Conservation (phyloP, 2,888 invertebrate genomes). For the Drosophila parthenogenetica region DNA sequence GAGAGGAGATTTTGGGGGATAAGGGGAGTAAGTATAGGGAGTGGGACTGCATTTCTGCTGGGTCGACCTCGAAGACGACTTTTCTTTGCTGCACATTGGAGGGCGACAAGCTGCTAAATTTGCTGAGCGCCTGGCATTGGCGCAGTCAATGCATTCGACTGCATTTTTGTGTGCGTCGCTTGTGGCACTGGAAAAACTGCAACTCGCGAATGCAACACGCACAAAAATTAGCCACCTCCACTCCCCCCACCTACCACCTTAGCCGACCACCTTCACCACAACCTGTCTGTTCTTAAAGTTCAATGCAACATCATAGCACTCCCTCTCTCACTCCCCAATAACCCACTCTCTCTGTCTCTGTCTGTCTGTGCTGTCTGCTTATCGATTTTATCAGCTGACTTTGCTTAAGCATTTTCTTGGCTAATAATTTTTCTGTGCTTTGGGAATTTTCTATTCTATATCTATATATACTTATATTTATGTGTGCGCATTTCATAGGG, state of each 20-base stretch:
- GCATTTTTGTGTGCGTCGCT: constrained; percentile 70
- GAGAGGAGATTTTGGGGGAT: neutral
- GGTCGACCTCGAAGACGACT: constrained; percentile 49
- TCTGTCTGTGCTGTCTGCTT: constrained; percentile 15
- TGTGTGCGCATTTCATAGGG: constrained; percentile 38
- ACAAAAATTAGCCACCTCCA: constrained; percentile 7
- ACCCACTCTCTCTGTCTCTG: neutral
- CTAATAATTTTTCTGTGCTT: constrained; percentile 10
- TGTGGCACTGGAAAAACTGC: constrained; percentile 52
- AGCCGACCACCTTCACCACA: too few species aligned
- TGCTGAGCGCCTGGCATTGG: constrained; percentile 74
- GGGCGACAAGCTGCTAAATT: constrained; percentile 32
- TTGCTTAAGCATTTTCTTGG: constrained; percentile 10
- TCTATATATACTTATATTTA: constrained; percentile 51
- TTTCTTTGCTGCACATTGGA: constrained; percentile 36
- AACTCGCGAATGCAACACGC: constrained; percentile 42
- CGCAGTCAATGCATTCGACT: constrained; percentile 77
- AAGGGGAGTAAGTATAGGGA: constrained; percentile 2
- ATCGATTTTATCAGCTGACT: constrained; percentile 63
- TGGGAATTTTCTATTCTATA: constrained; percentile 7
- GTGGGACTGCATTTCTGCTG: constrained; percentile 59
- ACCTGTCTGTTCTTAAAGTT: constrained; percentile 15
- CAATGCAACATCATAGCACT: neutral
- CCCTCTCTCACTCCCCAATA: neutral
- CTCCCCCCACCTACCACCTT: neutral